A percentile compares a stretch with the other conserved stretches of the same genome.
Evolutionary conservation across 2,113 vertebrate species (phyloP).

Genomic region (Callorhinus ursinus): DNA sequence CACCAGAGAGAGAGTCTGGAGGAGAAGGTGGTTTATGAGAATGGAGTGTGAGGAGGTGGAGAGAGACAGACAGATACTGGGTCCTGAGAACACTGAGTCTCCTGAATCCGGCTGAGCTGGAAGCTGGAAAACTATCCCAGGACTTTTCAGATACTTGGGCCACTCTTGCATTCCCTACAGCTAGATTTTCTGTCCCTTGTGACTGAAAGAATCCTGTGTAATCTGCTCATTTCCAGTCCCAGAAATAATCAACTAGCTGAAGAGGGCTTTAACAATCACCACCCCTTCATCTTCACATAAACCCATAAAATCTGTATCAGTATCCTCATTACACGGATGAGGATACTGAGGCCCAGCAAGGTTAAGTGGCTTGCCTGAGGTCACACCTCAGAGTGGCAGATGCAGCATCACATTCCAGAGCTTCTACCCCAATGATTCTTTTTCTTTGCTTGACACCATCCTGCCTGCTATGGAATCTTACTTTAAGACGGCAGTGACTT

Average conservation of each 20-base stretch:
- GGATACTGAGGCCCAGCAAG: background rate
- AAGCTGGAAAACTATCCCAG: background rate
- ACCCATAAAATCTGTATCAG: background rate
- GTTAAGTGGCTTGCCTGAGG: conserved; percentile 42
- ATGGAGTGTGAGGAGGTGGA: background rate
- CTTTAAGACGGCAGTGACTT: background rate
- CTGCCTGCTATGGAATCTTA: background rate
- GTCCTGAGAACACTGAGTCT: background rate
- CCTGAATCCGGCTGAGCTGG: background rate
- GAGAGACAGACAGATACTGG: background rate
- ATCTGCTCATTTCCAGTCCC: background rate
- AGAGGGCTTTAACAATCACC: background rate
- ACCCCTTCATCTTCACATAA: background rate
- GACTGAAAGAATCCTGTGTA: background rate
- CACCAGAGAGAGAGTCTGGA: background rate
- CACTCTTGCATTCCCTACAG: background rate
- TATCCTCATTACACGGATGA: background rate
- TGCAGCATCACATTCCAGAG: background rate
- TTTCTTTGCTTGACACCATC: background rate
- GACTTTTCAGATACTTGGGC: background rate
- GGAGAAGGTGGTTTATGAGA: background rate
- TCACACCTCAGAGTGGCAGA: background rate
- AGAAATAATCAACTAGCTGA: background rate
- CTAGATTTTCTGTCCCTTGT: background rate
- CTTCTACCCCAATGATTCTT: background rate